Conservation (phyloP, 2,113 vertebrate genomes). For the Vulpes ferrilata region DNA sequence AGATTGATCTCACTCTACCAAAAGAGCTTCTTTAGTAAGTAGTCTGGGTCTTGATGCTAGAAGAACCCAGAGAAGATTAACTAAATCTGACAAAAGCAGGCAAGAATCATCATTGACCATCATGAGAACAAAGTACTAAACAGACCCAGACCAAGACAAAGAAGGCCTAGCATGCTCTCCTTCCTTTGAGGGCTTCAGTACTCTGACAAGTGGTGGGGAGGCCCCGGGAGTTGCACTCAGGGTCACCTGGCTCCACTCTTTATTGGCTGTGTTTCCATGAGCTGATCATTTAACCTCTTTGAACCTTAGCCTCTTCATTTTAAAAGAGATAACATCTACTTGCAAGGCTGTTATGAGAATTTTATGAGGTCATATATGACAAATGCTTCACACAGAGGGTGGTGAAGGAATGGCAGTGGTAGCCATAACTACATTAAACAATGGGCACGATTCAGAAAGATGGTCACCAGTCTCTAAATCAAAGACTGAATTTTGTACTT, state of each 20-base stretch:
- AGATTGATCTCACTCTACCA: neutral
- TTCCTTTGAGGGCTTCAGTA: neutral
- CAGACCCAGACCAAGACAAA: neutral
- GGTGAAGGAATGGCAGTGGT: no score
- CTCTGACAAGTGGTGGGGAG: neutral
- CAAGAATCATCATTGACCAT: neutral
- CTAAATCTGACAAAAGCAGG: neutral
- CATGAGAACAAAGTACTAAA: neutral
- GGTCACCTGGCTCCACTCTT: neutral
- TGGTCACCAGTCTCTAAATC: neutral
- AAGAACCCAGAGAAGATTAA: neutral
- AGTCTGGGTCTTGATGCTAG: neutral
- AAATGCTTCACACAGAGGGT: neutral
- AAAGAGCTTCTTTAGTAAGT: neutral
- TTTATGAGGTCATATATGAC: neutral
- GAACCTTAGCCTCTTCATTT: conserved; percentile 4
- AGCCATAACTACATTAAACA: neutral
- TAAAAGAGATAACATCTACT: neutral
- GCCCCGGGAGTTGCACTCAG: accelerated
- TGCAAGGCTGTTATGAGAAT: neutral
- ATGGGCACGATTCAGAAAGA: neutral
- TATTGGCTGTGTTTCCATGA: neutral
- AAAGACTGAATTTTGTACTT: neutral
- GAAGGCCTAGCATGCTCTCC: neutral
- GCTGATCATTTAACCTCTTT: neutral